These are phyloP conservation scores for Kryptolebias marmoratus DNA, from an alignment of 2,113 vertebrate species.

Conservation along the genomic window DNA sequence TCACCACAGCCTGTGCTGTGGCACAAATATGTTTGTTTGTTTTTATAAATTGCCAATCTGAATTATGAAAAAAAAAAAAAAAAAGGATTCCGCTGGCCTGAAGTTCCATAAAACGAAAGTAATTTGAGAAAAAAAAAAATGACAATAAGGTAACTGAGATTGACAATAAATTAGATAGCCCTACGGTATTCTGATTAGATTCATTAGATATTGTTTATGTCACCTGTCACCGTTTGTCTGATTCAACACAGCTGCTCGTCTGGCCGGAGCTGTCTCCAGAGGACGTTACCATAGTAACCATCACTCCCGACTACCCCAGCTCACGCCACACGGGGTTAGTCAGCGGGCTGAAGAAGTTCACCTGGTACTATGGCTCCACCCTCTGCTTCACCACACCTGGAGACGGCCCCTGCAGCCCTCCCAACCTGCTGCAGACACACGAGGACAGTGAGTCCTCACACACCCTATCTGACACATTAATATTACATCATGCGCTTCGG, in stretches of 20 bases:
- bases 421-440: conserved; percentile 86
- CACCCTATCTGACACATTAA: not conserved
- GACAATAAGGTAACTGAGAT: conserved; percentile 8
- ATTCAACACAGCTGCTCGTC: conserved; percentile 81
- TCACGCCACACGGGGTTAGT: conserved; percentile 87
- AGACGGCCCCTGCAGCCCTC: conserved; percentile 87
- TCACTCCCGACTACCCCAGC: conserved; percentile 92
- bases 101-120: conserved; percentile 18
- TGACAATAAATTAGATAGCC: not conserved
- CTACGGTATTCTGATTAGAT: not conserved
- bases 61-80: conserved; percentile 20
- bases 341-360: conserved; percentile 89
- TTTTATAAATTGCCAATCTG: conserved; percentile 25
- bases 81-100: conserved; percentile 23
- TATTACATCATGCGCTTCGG: not conserved
- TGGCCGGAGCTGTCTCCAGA: conserved; percentile 87
- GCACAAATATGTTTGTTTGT: conserved; percentile 17
- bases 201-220: conserved; percentile 8
- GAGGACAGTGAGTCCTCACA: conserved; percentile 89
- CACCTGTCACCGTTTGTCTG: conserved; percentile 7
- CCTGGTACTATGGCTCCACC: conserved; percentile 86
- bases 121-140: conserved; percentile 16
- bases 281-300: conserved; percentile 81
- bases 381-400: conserved; percentile 96
- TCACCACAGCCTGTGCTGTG: not conserved